Evolutionary conservation across 2,888 invertebrate genomes (phyloP), one percentile per base, ranked within the genome.

Genomic region (Arrhopalites spinosus): DNA sequence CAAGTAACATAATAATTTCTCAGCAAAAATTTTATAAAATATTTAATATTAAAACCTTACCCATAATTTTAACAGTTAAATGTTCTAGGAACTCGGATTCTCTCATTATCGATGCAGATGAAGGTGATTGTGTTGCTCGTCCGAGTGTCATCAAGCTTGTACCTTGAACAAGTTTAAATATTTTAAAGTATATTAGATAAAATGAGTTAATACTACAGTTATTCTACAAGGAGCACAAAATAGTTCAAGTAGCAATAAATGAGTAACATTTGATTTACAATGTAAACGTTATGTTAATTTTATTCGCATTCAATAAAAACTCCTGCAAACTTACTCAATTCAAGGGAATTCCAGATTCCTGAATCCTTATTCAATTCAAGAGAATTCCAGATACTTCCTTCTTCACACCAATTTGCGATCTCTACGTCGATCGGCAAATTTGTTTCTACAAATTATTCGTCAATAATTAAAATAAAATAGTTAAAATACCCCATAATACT

Each of bases 91-190:
- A 87, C 30, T 91, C 90, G 0, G 93, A 93, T 85, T 91, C 91
- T 76, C 95, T 88, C 79, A 96, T 87, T 83, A 91, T 90, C 82
- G 89, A 89, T 23, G 93, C 90, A 71, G 93, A 92, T 29, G 90
- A 89, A 0, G 92, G 90, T 1, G 95, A 95, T 86, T 94, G 90
- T 83, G 93, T 92, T 8, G 92, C 92, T 79, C 91, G 87, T 0
- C 93, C 93, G 29, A 94, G 88, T 1, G 92, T 93, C 83, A 91
- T 89, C 81, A 95, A 87, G 85, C 92, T 90, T 88, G 78, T 90
- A n/a, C n/a, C n/a, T n/a, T n/a, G n/a, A n/a, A n/a, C n/a, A n/a
- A n/a, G n/a, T n/a, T n/a, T n/a, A n/a, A n/a, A n/a, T n/a, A n/a
- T n/a, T n/a, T n/a, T n/a, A n/a, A n/a, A n/a, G n/a, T n/a, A n/a